Percentiles rank a stretch among this genome's conserved stretches.
These are phyloP conservation scores for Thunnus thynnus DNA, from an alignment of 2,113 vertebrate species.

Conservation along the genomic window DNA sequence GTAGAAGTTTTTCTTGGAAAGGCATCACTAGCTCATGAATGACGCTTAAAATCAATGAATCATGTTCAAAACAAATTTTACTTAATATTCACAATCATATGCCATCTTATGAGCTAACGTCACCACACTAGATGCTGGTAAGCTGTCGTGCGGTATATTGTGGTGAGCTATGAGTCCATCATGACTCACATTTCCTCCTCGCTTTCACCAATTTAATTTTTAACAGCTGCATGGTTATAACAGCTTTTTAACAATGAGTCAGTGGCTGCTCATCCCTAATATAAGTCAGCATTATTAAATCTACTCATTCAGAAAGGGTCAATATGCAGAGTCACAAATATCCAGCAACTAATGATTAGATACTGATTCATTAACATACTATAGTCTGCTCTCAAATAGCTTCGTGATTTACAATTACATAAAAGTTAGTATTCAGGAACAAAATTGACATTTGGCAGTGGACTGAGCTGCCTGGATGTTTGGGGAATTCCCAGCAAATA, in stretches of 20 bases:
- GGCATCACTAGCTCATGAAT: not conserved
- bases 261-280: not conserved
- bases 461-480: not conserved
- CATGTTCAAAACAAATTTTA: not conserved
- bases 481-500: not conserved
- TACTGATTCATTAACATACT: not conserved
- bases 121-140: not conserved
- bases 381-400: not conserved
- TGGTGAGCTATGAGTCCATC: conserved; percentile 5
- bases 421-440: not conserved
- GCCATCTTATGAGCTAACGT: conserved; percentile 5
- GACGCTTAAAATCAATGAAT: not conserved
- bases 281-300: not conserved
- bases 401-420: not conserved
- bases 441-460: not conserved
- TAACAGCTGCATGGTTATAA: conserved; percentile 1
- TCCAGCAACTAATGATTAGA: not conserved
- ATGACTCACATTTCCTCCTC: conserved; percentile 41
- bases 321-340: not conserved
- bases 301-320: not conserved
- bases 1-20: not conserved
- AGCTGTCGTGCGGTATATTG: not conserved
- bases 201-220: not conserved
- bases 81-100: conserved; percentile 40
- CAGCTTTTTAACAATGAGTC: conserved; percentile 21